Evolutionary conservation across 2,113 vertebrate genomes (phyloP).

Genomic region (Corvus cornix): DNA sequence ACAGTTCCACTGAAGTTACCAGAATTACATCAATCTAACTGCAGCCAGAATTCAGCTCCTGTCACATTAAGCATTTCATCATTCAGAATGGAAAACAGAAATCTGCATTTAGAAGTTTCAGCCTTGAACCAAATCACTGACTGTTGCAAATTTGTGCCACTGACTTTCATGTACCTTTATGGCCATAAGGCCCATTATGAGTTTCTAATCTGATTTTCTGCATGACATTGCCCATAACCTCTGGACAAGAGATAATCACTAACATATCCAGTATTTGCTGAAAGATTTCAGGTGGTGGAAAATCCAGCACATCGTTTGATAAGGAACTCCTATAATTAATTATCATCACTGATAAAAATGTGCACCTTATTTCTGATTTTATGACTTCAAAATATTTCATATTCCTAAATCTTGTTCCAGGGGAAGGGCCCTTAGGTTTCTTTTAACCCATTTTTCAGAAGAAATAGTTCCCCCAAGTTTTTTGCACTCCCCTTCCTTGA

Average conservation of each 20-base stretch:
- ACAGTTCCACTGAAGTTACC: not conserved
- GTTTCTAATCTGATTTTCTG: conserved; percentile 47
- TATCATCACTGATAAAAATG: not conserved
- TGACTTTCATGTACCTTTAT: conserved; percentile 15
- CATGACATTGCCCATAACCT: not conserved
- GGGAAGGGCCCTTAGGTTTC: rapidly evolving
- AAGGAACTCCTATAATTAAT: not conserved
- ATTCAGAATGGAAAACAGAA: conserved; percentile 44
- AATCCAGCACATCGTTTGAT: not conserved
- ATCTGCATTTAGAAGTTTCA: conserved; percentile 5
- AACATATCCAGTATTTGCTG: not conserved
- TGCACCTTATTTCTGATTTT: not conserved
- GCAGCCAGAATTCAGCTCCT: not conserved
- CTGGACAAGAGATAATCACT: conserved; percentile 5
- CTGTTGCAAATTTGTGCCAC: conserved; percentile 15
- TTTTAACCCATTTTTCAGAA: not conserved
- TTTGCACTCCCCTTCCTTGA: not conserved
- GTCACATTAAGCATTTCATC: not conserved
- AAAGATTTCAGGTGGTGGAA: not conserved
- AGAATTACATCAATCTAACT: not conserved
- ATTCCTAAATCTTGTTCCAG: not conserved
- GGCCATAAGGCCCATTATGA: not conserved
- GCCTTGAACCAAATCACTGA: not conserved
- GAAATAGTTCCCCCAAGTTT: not conserved
- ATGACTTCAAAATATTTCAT: not conserved